Conservation (phyloP, 1,140 invertebrate species). For the Calephelis nemesis region DNA sequence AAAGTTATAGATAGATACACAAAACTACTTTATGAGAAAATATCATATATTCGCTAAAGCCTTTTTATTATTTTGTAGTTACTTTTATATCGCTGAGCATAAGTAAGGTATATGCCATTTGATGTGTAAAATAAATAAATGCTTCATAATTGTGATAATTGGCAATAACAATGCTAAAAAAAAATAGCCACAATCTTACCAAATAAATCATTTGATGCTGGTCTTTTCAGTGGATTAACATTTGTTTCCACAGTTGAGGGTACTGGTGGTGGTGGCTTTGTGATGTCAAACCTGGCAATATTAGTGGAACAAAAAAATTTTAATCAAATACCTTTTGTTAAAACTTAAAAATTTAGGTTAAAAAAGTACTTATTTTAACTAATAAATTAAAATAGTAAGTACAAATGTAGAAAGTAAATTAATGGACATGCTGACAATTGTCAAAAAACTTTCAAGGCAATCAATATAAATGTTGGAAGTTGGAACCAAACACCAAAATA, state of each 20-base stretch:
- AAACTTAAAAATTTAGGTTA: no score
- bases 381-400: no score
- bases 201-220: background rate
- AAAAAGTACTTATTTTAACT: no score
- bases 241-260: background rate
- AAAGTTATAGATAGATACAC: slow-evolving; percentile 5
- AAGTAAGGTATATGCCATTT: slow-evolving; percentile 11
- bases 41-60: slow-evolving; percentile 16
- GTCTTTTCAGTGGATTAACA: background rate
- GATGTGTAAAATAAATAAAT: slow-evolving; percentile 11
- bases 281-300: background rate
- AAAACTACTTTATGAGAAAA: slow-evolving; percentile 9
- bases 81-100: slow-evolving; percentile 13
- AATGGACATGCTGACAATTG: no score
- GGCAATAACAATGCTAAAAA: background rate
- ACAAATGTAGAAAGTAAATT: no score
- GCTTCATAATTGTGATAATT: background rate
- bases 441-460: no score
- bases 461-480: no score
- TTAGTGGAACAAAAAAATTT: no score
- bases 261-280: slow-evolving; percentile 1
- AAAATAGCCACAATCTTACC: background rate
- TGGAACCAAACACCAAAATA: no score
- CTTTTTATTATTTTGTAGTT: slow-evolving; percentile 7
- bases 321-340: no score